Evolutionary conservation across 2,888 invertebrate species (phyloP).

Genomic region (Bombyx huttoni): DNA sequence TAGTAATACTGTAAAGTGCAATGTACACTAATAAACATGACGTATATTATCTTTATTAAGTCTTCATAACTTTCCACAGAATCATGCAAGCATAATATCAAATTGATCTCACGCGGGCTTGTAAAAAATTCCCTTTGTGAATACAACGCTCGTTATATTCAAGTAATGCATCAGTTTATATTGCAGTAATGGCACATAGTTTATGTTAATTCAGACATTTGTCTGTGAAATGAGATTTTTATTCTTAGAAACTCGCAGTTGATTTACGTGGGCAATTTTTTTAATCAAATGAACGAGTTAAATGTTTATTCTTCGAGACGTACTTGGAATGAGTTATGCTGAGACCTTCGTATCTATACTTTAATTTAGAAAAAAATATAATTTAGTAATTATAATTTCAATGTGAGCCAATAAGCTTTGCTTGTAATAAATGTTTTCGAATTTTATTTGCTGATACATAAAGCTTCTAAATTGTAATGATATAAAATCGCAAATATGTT

Average conservation of each 20-base stretch:
- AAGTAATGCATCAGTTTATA: slow-evolving; percentile 18
- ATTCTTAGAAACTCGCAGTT: neutral
- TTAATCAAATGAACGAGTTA: neutral
- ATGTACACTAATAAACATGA: neutral
- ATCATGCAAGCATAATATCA: neutral
- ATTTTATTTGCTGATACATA: no score
- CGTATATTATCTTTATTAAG: neutral
- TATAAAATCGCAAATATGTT: no score
- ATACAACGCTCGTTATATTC: slow-evolving; percentile 27
- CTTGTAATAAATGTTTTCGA: no score
- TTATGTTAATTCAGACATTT: slow-evolving; percentile 10
- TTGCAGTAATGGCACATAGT: slow-evolving; percentile 4
- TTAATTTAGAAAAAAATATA: no score
- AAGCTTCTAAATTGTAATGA: no score
- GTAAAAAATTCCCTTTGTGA: slow-evolving; percentile 23
- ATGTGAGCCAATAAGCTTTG: no score
- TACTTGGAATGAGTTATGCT: neutral
- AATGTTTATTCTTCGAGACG: neutral
- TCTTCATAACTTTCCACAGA: neutral
- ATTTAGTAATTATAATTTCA: no score
- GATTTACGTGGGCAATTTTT: neutral
- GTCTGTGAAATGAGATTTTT: neutral
- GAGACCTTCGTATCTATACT: neutral
- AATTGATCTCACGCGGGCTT: slow-evolving; percentile 10
- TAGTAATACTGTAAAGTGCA: no score